Evolutionary conservation across 2,113 vertebrate species (phyloP).

Genomic region (Serinus canaria): DNA sequence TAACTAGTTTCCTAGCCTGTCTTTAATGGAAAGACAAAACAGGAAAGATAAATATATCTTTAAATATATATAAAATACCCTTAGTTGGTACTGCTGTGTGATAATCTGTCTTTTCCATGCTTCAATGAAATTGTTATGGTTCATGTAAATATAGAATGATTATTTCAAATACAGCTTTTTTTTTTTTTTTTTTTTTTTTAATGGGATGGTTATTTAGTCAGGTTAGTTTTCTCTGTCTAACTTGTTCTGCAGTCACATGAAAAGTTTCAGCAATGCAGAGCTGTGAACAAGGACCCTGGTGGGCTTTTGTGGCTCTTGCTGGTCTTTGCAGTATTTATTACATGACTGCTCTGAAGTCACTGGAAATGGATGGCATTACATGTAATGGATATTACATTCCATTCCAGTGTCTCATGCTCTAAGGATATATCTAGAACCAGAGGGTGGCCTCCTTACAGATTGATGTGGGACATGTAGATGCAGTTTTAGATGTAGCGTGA

Average conservation of each 20-base stretch:
- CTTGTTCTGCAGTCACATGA: neutral
- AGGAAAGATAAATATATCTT: neutral
- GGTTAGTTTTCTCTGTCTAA: neutral
- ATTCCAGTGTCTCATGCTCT: neutral
- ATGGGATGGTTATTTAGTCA: fast-evolving
- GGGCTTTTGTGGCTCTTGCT: neutral
- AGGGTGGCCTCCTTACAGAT: neutral
- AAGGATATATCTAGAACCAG: neutral
- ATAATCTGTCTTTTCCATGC: neutral
- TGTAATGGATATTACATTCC: neutral
- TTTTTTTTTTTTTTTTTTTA: neutral
- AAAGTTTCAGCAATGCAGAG: neutral
- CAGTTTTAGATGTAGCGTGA: neutral
- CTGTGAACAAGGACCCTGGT: neutral
- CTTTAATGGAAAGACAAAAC: neutral
- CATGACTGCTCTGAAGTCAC: neutral
- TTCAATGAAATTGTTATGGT: neutral
- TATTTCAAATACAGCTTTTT: neutral
- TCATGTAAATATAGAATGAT: neutral
- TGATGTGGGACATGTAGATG: neutral
- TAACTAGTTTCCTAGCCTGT: neutral
- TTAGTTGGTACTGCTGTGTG: neutral
- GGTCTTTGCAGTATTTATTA: neutral
- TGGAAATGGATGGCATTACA: neutral
- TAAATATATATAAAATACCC: neutral